Percentiles rank a stretch among this genome's conserved stretches.
Conservation (phyloP, 2,113 vertebrate genomes). For the Neomonachus schauinslandi region DNA sequence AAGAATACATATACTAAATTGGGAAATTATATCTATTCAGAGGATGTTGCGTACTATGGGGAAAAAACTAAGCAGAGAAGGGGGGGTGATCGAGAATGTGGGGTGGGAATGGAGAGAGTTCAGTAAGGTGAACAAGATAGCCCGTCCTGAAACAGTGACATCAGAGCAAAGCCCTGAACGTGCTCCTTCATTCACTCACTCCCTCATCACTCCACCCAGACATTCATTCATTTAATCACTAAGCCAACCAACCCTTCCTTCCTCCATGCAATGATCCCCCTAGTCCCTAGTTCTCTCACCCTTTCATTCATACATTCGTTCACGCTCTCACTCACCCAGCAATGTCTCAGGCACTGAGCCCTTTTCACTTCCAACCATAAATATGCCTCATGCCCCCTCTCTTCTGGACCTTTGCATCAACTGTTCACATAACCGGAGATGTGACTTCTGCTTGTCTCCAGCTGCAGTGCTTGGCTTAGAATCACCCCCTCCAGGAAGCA, state of each 20-base stretch:
- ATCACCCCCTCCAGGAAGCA: neutral
- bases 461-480: neutral
- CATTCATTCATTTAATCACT: neutral
- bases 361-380: neutral
- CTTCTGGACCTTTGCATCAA: fast-evolving
- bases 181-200: neutral
- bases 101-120: neutral
- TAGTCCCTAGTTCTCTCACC: neutral
- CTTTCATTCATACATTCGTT: neutral
- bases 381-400: fast-evolving
- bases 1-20: neutral
- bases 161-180: neutral
- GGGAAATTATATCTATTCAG: neutral
- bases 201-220: neutral
- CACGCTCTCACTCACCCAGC: neutral
- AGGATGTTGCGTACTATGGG: neutral
- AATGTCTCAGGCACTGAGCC: neutral
- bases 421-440: neutral
- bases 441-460: neutral
- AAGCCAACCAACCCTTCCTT: neutral
- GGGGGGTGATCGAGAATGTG: neutral
- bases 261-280: neutral
- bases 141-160: neutral
- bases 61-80: neutral
- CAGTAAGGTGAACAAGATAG: neutral